Conservation (phyloP, 2,797 vertebrate species). For the Pyrrhura leucotis region DNA sequence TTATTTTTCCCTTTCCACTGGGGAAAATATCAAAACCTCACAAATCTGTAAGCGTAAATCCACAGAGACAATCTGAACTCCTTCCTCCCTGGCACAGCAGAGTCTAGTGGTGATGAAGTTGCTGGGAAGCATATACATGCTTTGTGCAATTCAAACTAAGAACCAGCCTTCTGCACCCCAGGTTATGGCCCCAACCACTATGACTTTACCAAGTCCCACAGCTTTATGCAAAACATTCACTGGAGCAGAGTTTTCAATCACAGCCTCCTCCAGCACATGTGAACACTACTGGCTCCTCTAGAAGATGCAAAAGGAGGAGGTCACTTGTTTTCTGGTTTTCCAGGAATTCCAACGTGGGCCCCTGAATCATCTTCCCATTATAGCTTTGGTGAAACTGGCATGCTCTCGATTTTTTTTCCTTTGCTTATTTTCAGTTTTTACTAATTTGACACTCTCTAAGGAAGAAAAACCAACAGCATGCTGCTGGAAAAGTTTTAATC, state of each 20-base stretch:
- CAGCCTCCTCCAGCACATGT: neutral
- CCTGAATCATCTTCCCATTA: slow-evolving; percentile 33
- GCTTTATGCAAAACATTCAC: neutral
- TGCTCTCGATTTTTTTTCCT: accelerated
- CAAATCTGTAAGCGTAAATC: neutral
- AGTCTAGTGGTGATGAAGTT: neutral
- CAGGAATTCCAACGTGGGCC: neutral
- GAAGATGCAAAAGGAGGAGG: neutral
- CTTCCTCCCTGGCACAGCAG: neutral
- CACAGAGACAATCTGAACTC: neutral
- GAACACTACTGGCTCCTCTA: neutral
- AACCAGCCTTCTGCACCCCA: neutral
- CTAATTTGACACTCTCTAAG: slow-evolving; percentile 33
- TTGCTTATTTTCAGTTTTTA: slow-evolving; percentile 9
- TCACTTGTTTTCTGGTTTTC: slow-evolving; percentile 10
- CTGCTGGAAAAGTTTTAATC: slow-evolving; percentile 40
- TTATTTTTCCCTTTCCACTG: neutral
- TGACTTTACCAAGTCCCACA: neutral
- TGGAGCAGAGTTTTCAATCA: neutral
- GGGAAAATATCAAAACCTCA: neutral
- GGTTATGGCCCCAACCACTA: neutral
- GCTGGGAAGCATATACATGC: accelerated
- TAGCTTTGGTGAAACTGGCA: slow-evolving; percentile 27
- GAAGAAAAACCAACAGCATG: slow-evolving; percentile 4
- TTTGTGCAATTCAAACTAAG: neutral